Conservation (phyloP, 2,888 invertebrate genomes). For the Yponomeuta evonymella region DNA sequence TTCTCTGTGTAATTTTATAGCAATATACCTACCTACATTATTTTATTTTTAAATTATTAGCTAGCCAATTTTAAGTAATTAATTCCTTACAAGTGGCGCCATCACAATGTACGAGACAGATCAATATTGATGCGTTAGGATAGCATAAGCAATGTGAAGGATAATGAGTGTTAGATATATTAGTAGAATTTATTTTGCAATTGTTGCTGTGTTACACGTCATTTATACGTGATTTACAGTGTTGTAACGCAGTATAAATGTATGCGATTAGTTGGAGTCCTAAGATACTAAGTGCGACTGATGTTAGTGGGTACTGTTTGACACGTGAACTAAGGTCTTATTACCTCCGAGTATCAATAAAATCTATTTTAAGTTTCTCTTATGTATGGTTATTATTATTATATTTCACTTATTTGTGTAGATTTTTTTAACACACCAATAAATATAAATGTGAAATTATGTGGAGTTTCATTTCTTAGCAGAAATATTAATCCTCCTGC, state of each 20-base stretch:
- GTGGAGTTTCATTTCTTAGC: constrained; percentile 46
- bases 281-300: constrained; percentile 56
- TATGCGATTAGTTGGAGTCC: constrained; percentile 41
- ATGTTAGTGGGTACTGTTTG: constrained; percentile 67
- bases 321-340: constrained; percentile 66
- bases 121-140: constrained; percentile 50
- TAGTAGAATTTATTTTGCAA: constrained; percentile 58
- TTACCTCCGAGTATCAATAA: constrained; percentile 76
- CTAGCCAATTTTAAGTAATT: constrained; percentile 64
- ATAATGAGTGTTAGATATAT: constrained; percentile 56
- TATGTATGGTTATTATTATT: constrained; percentile 63
- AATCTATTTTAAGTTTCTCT: constrained; percentile 62
- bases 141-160: constrained; percentile 48
- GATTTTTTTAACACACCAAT: constrained; percentile 75
- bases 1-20: constrained; percentile 49
- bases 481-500: not conserved
- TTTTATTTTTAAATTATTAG: constrained; percentile 51
- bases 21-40: constrained; percentile 37
- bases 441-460: constrained; percentile 72
- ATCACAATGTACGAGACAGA: constrained; percentile 61
- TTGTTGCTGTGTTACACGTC: constrained; percentile 59
- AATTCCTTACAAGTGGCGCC: constrained; percentile 51
- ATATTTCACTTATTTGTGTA: constrained; percentile 75
- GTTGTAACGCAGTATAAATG: constrained; percentile 40
- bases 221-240: constrained; percentile 42